These are phyloP conservation scores for Cephus spinipes DNA, from an alignment of 2,888 invertebrate genomes.

Conservation along the genomic window DNA sequence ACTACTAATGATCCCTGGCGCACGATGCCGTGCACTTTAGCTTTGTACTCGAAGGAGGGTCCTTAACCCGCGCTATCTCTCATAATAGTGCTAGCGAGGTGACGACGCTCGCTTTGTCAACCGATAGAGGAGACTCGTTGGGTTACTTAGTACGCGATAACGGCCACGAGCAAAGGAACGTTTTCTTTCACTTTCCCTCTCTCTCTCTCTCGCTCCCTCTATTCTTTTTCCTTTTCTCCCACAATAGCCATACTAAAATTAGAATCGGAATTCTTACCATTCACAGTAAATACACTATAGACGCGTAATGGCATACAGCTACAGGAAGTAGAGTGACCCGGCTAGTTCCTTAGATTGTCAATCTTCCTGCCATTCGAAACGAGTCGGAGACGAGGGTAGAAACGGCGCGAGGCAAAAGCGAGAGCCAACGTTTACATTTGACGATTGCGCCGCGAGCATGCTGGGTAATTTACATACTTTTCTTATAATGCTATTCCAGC, in stretches of 20 bases:
- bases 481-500: not conserved
- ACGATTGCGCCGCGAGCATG: not conserved
- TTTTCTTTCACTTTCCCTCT: not conserved
- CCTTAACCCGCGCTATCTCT: constrained; percentile 44
- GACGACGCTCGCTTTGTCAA: constrained; percentile 41
- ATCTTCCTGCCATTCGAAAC: not conserved
- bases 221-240: constrained; percentile 3
- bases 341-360: not conserved
- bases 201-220: not conserved
- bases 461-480: not conserved
- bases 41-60: constrained; percentile 20
- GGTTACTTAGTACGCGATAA: constrained; percentile 29
- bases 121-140: constrained; percentile 44
- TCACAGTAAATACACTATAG: not conserved
- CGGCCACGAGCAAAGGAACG: not conserved
- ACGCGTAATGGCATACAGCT: not conserved
- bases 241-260: constrained; percentile 18
- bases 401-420: not conserved
- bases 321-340: not conserved
- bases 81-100: constrained; percentile 38
- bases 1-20: not conserved
- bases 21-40: not conserved
- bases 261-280: constrained; percentile 5
- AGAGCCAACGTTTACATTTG: not conserved
- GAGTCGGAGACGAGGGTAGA: not conserved